A percentile compares a stretch with the other conserved stretches of the same genome.
Conservation (phyloP, 1,140 invertebrate genomes). For the Delia radicum region DNA sequence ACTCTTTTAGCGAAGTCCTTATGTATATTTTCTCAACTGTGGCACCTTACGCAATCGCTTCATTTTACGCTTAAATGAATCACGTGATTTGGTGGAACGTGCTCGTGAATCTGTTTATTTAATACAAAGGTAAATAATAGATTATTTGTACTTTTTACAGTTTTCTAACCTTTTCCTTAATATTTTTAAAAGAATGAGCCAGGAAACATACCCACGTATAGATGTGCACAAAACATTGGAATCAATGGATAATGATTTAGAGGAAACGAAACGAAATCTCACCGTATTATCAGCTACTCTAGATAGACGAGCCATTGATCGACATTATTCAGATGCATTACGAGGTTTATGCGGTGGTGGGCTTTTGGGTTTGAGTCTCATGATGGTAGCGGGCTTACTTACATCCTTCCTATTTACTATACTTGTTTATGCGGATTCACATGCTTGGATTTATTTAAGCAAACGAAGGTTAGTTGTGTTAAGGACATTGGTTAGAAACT, state of each 20-base stretch:
- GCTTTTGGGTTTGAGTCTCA: conserved; percentile 72
- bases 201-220: conserved; percentile 52
- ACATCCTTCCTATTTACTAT: conserved; percentile 82
- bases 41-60: conserved; percentile 53
- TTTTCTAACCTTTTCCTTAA: neutral
- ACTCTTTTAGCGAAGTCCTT: conserved; percentile 43
- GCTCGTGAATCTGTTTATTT: conserved; percentile 48
- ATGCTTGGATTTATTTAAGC: conserved; percentile 94
- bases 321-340: conserved; percentile 68
- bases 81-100: conserved; percentile 51
- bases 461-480: conserved; percentile 58
- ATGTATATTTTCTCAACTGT: conserved; percentile 53
- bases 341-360: conserved; percentile 71
- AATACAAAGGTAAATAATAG: conserved; percentile 46
- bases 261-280: conserved; percentile 47
- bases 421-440: conserved; percentile 91
- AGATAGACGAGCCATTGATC: conserved; percentile 69
- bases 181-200: conserved; percentile 42
- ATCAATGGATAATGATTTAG: conserved; percentile 48
- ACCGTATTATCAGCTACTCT: conserved; percentile 62
- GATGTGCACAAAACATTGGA: conserved; percentile 44
- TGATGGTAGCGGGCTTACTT: conserved; percentile 72
- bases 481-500: neutral
- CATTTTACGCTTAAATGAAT: conserved; percentile 52
- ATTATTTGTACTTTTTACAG: too few species aligned